Base-by-base conservation (phyloP, 1,140 invertebrate genomes). In the Lutraria rhynchaena region DNA sequence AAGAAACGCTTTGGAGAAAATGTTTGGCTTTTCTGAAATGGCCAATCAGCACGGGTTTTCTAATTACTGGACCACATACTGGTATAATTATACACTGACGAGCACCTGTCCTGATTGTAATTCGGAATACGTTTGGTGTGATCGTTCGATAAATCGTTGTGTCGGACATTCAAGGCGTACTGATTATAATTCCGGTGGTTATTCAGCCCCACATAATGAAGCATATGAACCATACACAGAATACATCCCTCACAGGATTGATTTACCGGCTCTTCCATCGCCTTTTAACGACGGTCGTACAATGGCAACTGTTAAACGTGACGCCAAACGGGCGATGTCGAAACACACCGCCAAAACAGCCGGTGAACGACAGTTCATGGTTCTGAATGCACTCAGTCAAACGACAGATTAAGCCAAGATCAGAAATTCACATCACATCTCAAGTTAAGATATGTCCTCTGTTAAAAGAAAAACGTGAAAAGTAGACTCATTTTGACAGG, bases 271-370 rank as follows among this genome's bases (percentile, higher is more conserved):
- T 22, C 41, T 37, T 7, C 74, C 74, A 37, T 63, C 74, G 17
- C 74, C 74, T n/a, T 35, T 77, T 3, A 77, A 77, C 44, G 74
- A 77, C n/a, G 74, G 74, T 13, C 24, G 74, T 31, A 77, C 74
- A 19, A 46, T 58, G 53, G 74, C 61, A 0, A 63, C 74, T 9
- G 58, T 44, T n/a, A 63, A 24, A 51, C 58, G 3, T 9, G 74
- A 77, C 61, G 74, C 74, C 3, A 35, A 4, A 24, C 0, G 4
- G 24, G 58, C 58, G 0, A 29, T 73, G 0, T 11, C 31, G 3
- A 57, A 17, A 41, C n/a, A 19, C 7, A 15, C 33, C 11, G n/a
- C 37, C 15, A 5, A 24, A 24, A 65, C 1, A 7, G 15, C 15
- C 2, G 7, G 35, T 19, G 35, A 22, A 3, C 17, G 37, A 7